Base-by-base conservation (phyloP, 1,140 invertebrate genomes). In the Melipona quadrifasciata region DNA sequence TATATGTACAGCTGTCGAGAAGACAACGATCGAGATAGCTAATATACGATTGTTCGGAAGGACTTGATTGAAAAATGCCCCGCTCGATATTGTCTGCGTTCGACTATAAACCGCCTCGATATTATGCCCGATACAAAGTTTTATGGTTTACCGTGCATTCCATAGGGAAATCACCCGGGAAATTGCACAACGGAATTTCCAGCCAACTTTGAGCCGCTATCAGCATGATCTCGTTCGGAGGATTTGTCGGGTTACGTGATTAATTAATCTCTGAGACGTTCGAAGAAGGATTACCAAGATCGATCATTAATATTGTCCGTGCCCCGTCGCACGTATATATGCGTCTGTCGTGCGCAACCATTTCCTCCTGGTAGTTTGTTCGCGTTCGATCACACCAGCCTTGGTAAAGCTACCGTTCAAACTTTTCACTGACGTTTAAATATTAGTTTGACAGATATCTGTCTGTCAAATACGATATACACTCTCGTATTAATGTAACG, bases 141-240 rank as follows among this genome's bases (percentile, higher is more conserved):
- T 82, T 88, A 88, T 67, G 58, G 74, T 87, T 27, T 65, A 31
- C 74, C 47, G 55, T 81, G 58, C 72, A 65, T 82, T 88, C 88
- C 72, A 86, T 39, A 31, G 87, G 87, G 84, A 89, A 89, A 88
- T 88, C 76, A 88, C 31, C 87, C 61, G 67, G 47, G 84, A 89
- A 89, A 89, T 88, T 89, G 72, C 87, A 80, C 88, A 86, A 88
- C 87, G 75, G 58, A 67, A 58, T 82, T 85, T 55, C 39, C 68
- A 82, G 12, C 75, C 19, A 88, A 84, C 65, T 86, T 88, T 71
- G 74, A 80, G 68, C 81, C 74, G 53, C 67, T 76, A 89, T 88
- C 61, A 68, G n/a, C 71, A 61, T 65, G 68, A 70, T 31, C 57
- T 67, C 64, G 34, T 34, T n/a, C 47, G 70, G 67, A 55, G 47